phyloP scores from a whole-genome alignment of 2,888 invertebrate genomes.

The Drosophila limbata region DNA sequence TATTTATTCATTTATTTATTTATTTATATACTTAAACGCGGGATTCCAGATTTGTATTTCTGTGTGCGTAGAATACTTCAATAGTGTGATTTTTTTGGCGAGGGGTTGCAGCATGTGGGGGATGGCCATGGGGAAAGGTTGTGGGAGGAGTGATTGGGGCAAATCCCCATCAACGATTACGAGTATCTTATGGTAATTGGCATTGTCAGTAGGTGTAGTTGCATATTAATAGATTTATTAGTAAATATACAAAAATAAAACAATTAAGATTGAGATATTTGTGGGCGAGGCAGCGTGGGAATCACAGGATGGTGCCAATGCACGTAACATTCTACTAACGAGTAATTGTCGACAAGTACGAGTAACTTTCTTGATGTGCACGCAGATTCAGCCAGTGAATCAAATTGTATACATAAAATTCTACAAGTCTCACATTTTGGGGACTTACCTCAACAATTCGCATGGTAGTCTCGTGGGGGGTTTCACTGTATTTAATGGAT shows the following conservation, averaged over 20 bases:
- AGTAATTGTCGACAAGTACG: background rate
- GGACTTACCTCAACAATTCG: constrained; percentile 7
- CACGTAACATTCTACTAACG: background rate
- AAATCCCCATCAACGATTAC: constrained; percentile 20
- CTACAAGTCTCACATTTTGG: constrained; percentile 2
- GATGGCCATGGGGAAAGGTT: background rate
- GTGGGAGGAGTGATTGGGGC: constrained; percentile 5
- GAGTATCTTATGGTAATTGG: constrained; percentile 22
- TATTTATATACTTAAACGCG: too few relatives aligned
- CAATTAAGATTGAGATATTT: constrained; percentile 10
- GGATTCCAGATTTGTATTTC: too few relatives aligned
- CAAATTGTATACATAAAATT: background rate
- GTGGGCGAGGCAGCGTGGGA: constrained; percentile 34
- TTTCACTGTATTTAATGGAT: background rate
- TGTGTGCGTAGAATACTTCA: background rate
- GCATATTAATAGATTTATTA: constrained; percentile 42
- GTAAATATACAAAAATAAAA: background rate
- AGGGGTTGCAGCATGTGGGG: background rate
- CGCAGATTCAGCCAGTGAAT: background rate
- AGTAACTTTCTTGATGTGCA: background rate
- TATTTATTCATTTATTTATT: too few relatives aligned
- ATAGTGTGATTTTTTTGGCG: constrained; percentile 33
- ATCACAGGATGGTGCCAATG: constrained; percentile 27
- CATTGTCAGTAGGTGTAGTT: constrained; percentile 16
- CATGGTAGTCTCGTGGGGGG: background rate